Base-by-base conservation (phyloP, 2,113 vertebrate genomes). In the Stegastes partitus region DNA sequence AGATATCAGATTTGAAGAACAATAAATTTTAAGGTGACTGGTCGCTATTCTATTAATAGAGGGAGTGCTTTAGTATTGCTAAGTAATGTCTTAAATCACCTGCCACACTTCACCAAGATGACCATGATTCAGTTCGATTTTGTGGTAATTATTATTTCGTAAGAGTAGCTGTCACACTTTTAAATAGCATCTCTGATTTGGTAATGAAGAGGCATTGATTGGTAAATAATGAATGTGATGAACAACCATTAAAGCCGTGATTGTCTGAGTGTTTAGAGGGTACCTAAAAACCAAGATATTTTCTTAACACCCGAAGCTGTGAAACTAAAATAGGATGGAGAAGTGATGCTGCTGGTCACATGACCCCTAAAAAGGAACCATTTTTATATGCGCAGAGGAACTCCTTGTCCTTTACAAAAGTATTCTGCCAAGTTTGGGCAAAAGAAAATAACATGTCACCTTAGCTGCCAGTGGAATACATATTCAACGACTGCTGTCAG, bases 401-500 rank as follows among this genome's bases (percentile, higher is more conserved):
- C 16, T 56, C 11, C 22, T 1, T 1, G 65, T 51, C n/a, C 44
- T 69, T 72, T 26, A 18, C 31, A 64, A 25, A 21, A 45, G 25
- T 18, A n/a, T n/a, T 12, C 50, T 49, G 51, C 19, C 26, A 74
- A 68, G 58, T 66, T 49, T 59, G 19, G 31, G 28, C 12, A 58
- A 68, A 39, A 68, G 5, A 63, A 61, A 23, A 77, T 77, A 26
- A 22, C 59, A 54, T 42, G 21, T 67, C 62, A 71, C 1, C 21
- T 47, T 23, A 67, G 37, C 28, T 66, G 59, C 37, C 0, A 63
- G 23, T 45, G 0, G 42, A 45, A 51, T 78, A 19, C 65, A 85
- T 81, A 78, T 66, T 74, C 53, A 77, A 49, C 22, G 31, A 23
- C 37, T 44, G 47, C 28, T 65, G 58, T 53, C 37, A 31, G 53